Evolutionary conservation across 2,797 vertebrate species (phyloP).

Genomic region (Agapornis canus): DNA sequence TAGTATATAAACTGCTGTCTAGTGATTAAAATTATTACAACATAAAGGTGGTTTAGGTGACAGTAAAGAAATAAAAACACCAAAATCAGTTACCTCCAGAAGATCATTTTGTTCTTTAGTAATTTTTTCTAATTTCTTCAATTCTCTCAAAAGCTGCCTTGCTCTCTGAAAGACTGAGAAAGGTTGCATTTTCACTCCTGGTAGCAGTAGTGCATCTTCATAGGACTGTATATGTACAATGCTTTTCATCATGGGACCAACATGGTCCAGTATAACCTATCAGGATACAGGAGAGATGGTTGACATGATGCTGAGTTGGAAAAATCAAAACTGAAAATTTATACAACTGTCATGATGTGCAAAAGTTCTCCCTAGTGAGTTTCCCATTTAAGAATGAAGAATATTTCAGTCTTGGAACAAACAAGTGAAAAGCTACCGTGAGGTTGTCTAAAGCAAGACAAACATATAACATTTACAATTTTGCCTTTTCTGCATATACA

Average conservation of each 20-base stretch:
- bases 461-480: neutral
- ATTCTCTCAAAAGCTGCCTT: conserved; percentile 79
- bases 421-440: neutral
- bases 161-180: conserved; percentile 84
- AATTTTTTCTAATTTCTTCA: conserved; percentile 86
- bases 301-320: neutral
- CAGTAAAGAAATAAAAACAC: neutral
- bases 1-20: no score
- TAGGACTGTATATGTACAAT: conserved; percentile 84
- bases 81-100: conserved; percentile 79
- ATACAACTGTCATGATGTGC: neutral
- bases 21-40: neutral
- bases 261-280: conserved; percentile 82
- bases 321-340: neutral
- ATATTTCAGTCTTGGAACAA: neutral
- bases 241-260: conserved; percentile 85
- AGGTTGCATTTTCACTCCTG: conserved; percentile 78
- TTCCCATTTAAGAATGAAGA: neutral
- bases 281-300: neutral
- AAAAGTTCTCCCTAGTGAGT: neutral
- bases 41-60: neutral
- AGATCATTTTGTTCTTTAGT: conserved; percentile 80
- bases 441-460: neutral
- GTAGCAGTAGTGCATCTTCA: conserved; percentile 81
- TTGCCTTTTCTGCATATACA: neutral